Percentiles rank a stretch among this genome's conserved stretches.
phyloP scores from a whole-genome alignment of 2,113 vertebrate species.

The Mystacornis crossleyi region DNA sequence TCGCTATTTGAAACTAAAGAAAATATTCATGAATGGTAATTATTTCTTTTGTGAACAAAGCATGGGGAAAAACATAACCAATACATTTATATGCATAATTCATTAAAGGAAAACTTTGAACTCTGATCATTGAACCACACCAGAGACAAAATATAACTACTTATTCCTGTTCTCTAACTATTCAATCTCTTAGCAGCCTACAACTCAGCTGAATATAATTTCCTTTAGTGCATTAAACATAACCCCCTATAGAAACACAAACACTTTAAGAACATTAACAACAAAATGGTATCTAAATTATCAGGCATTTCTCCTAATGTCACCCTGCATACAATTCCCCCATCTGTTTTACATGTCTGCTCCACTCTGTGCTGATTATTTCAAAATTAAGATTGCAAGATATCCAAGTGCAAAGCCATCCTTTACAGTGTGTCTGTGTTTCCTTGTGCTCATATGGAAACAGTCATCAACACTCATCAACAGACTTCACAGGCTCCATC shows the following conservation, averaged over 20 bases:
- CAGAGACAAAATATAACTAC: not conserved
- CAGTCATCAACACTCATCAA: not conserved
- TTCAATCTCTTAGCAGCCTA: not conserved
- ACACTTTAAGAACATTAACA: not conserved
- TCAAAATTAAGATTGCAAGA: not conserved
- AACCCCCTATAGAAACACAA: not conserved
- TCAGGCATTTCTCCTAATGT: not conserved
- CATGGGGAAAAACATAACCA: not conserved
- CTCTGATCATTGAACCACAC: slow-evolving; percentile 2
- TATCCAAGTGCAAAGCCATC: not conserved
- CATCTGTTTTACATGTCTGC: not conserved
- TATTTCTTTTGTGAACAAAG: slow-evolving; percentile 31
- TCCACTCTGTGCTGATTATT: not conserved
- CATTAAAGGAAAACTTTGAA: slow-evolving; percentile 44
- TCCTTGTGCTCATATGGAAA: not conserved
- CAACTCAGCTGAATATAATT: not conserved
- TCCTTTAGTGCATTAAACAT: not conserved
- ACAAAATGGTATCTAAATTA: not conserved
- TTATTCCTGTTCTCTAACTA: not conserved
- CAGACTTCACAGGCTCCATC: not conserved
- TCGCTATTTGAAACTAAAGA: not conserved
- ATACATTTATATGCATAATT: slow-evolving; percentile 29
- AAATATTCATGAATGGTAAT: slow-evolving; percentile 35
- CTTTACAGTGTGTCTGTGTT: not conserved
- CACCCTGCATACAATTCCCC: not conserved